Evolutionary conservation across 2,888 invertebrate species (phyloP).

Genomic region (Aphrophora alni): DNA sequence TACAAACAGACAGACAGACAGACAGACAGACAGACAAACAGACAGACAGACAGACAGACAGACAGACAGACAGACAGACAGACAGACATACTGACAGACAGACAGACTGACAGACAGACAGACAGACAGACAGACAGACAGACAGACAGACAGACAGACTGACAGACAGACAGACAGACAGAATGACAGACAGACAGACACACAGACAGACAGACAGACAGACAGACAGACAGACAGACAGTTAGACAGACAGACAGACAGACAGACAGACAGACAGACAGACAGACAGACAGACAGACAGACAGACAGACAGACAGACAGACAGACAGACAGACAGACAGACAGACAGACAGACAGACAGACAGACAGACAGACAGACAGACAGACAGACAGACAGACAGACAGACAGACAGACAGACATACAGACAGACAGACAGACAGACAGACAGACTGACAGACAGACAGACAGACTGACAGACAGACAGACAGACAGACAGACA

Average conservation of each 20-base stretch:
- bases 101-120: too few species aligned
- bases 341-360: neutral
- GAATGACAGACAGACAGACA: neutral
- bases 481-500: too few species aligned
- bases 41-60: too few species aligned
- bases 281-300: conserved; percentile 4
- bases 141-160: neutral
- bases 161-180: neutral
- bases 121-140: neutral
- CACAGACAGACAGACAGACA: neutral
- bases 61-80: too few species aligned
- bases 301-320: conserved; percentile 7
- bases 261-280: neutral
- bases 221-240: neutral
- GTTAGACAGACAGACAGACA: too few species aligned
- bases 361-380: neutral
- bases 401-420: too few species aligned
- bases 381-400: neutral
- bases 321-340: conserved; percentile 7
- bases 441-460: too few species aligned
- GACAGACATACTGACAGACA: too few species aligned
- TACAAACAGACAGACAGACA: too few species aligned
- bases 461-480: too few species aligned
- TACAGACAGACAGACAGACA: too few species aligned
- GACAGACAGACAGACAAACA: too few species aligned